Conservation (phyloP, 1,140 invertebrate genomes). For the Drosophila pseudoobscura region DNA sequence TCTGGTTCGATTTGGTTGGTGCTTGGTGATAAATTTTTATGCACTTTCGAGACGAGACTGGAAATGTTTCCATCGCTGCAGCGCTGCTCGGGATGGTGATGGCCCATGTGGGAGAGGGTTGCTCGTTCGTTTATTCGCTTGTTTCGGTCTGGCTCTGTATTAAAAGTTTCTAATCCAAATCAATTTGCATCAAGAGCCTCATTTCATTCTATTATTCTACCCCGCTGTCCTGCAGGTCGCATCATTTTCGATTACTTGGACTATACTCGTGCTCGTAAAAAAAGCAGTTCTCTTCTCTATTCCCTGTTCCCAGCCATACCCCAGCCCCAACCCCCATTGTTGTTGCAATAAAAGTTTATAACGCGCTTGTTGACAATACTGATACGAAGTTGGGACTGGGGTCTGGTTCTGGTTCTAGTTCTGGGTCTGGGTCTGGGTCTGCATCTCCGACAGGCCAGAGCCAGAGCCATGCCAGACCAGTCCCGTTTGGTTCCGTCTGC, state of each 20-base stretch:
- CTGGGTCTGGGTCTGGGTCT: not conserved
- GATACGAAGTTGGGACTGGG: conserved; percentile 58
- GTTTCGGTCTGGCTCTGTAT: conserved; percentile 26
- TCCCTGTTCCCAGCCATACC: too few species aligned
- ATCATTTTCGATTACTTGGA: conserved; percentile 74
- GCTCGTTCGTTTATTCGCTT: conserved; percentile 1
- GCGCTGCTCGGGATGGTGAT: conserved; percentile 12
- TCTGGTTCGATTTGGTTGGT: not conserved
- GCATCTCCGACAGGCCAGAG: not conserved
- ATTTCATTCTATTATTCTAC: conserved; percentile 81
- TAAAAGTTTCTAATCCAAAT: conserved; percentile 79
- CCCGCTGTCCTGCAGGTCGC: conserved; percentile 60
- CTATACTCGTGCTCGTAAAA: conserved; percentile 42
- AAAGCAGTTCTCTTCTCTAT: conserved; percentile 10
- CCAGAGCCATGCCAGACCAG: too few species aligned
- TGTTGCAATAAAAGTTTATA: conserved; percentile 79
- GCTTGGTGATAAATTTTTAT: conserved; percentile 61
- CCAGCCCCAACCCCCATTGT: conserved; percentile 9
- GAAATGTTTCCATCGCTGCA: conserved; percentile 16
- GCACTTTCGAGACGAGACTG: conserved; percentile 49
- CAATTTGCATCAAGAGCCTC: conserved; percentile 82
- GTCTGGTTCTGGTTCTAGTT: conserved; percentile 7
- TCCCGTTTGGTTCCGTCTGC: conserved; percentile 17
- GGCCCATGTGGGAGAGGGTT: conserved; percentile 33
- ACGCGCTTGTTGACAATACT: conserved; percentile 77